Percentiles rank a stretch among this genome's conserved stretches.
These are phyloP conservation scores for Pangasius djambal DNA, from an alignment of 2,797 vertebrate species.

Conservation along the genomic window DNA sequence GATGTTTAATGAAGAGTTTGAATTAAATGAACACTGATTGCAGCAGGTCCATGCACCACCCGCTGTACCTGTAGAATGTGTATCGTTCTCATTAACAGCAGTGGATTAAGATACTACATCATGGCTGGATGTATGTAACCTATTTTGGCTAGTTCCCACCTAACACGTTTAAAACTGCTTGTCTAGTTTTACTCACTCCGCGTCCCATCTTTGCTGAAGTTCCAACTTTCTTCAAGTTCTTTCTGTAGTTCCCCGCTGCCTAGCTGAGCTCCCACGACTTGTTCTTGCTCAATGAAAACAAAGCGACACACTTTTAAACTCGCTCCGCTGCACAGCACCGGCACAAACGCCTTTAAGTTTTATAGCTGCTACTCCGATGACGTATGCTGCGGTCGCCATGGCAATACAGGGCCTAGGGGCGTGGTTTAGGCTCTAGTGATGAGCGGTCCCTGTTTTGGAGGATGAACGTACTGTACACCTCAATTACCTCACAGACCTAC, in stretches of 20 bases:
- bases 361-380: constrained; percentile 41
- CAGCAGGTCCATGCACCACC: neutral
- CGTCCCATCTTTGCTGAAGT: constrained; percentile 54
- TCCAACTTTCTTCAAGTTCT: constrained; percentile 1
- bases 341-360: constrained; percentile 14
- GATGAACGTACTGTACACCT: neutral
- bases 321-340: neutral
- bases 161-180: neutral
- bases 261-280: neutral
- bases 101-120: too few relatives aligned
- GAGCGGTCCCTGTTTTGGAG: neutral
- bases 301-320: neutral
- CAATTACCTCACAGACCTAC: neutral
- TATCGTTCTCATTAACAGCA: neutral
- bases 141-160: neutral
- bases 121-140: too few relatives aligned
- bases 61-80: neutral
- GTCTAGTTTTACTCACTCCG: constrained; percentile 56
- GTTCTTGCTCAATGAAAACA: neutral
- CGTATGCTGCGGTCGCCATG: constrained; percentile 45
- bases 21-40: neutral
- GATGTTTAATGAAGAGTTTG: neutral
- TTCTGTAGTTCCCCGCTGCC: neutral
- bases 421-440: constrained; percentile 24
- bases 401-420: constrained; percentile 41